phyloP scores from a whole-genome alignment of 2,888 invertebrate genomes.

The Monoplex corrugatus region DNA sequence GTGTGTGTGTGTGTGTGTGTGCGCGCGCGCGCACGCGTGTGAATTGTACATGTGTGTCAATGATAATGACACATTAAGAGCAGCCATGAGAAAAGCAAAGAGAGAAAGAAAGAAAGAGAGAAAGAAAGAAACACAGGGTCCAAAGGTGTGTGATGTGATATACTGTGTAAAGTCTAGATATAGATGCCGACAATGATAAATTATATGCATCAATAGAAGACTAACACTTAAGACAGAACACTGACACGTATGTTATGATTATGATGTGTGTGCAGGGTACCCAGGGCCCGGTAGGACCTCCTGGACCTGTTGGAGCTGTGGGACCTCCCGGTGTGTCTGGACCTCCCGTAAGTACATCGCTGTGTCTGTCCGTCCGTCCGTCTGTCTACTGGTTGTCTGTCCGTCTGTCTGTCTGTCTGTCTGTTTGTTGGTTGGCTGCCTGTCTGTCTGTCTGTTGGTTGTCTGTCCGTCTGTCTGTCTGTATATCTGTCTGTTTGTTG shows the following conservation, averaged over 20 bases:
- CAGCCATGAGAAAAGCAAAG: no score
- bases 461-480: neutral
- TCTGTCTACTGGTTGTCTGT: no score
- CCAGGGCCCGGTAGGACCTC: slow-evolving; percentile 67
- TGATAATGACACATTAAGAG: no score
- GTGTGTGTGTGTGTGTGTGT: no score
- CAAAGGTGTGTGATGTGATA: neutral
- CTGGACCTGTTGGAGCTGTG: slow-evolving; percentile 80
- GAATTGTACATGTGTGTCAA: no score
- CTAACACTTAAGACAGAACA: no score
- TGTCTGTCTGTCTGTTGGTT: neutral
- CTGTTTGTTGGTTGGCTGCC: neutral
- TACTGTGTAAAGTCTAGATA: no score
- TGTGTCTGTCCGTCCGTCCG: neutral
- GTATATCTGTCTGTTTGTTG: neutral
- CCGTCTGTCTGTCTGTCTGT: neutral
- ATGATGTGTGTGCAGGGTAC: slow-evolving; percentile 64
- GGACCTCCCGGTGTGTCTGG: slow-evolving; percentile 84
- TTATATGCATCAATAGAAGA: neutral
- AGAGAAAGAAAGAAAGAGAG: no score
- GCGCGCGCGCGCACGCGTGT: no score
- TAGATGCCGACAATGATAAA: no score
- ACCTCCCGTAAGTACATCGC: slow-evolving; percentile 76
- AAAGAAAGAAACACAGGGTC: neutral
- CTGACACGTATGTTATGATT: no score